phyloP scores from a whole-genome alignment of 2,888 invertebrate genomes.

The Apamea epomidion region DNA sequence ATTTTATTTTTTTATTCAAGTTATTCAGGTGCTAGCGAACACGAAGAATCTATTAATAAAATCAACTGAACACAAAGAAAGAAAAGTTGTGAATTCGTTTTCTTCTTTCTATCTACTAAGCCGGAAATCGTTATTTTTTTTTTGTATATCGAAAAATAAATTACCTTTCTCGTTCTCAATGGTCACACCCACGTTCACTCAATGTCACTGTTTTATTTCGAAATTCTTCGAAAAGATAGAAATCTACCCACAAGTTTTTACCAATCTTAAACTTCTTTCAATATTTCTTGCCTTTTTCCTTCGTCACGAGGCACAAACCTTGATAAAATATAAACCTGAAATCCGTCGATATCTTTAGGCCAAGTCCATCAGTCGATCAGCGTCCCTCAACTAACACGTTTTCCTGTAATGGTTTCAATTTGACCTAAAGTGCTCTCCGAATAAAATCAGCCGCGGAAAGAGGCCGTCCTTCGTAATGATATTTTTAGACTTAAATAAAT shows the following conservation, averaged over 20 bases:
- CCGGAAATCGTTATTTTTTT: neutral
- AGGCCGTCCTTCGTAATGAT: slow-evolving; percentile 65
- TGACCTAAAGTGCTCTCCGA: slow-evolving; percentile 76
- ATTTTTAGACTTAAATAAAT: slow-evolving; percentile 66
- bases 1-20: no score
- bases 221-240: neutral
- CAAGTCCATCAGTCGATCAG: slow-evolving; percentile 70
- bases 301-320: slow-evolving; percentile 17
- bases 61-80: neutral
- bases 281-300: neutral
- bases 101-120: neutral
- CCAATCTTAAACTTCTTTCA: neutral
- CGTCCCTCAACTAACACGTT: slow-evolving; percentile 77
- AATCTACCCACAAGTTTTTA: neutral
- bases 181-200: neutral
- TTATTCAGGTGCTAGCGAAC: neutral
- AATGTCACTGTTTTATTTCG: neutral
- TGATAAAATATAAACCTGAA: slow-evolving; percentile 42
- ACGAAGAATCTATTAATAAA: neutral
- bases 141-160: neutral
- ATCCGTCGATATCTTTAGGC: slow-evolving; percentile 32
- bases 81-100: neutral
- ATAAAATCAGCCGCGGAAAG: slow-evolving; percentile 70
- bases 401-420: slow-evolving; percentile 80
- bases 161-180: neutral